Evolutionary conservation across 2,797 vertebrate genomes (phyloP).

Genomic region (Emys orbicularis): DNA sequence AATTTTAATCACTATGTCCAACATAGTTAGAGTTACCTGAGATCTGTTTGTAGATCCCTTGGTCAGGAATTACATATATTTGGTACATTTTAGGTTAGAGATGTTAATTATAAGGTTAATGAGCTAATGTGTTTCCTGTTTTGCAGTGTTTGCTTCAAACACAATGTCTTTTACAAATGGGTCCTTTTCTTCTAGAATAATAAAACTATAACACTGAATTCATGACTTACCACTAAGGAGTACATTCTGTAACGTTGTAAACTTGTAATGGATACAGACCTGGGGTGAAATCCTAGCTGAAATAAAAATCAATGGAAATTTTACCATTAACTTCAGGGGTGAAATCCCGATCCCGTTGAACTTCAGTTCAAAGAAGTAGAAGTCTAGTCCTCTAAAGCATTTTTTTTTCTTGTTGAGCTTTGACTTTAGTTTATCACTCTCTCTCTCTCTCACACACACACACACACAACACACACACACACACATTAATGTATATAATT

Average conservation of each 20-base stretch:
- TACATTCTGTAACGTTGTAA: background rate
- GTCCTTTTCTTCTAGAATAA: background rate
- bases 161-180: background rate
- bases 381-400: background rate
- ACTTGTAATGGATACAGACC: background rate
- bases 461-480: background rate
- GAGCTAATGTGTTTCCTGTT: background rate
- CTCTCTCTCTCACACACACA: background rate
- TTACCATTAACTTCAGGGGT: background rate
- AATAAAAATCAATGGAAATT: background rate
- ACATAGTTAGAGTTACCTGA: background rate
- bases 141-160: background rate
- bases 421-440: background rate
- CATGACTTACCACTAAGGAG: background rate
- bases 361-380: background rate
- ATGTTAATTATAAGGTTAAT: background rate
- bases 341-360: background rate
- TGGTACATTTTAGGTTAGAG: background rate
- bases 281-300: background rate
- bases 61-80: background rate
- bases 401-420: background rate
- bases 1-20: background rate
- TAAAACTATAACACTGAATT: background rate
- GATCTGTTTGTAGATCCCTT: background rate
- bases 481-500: background rate